Conservation (phyloP, 2,797 vertebrate genomes). For the Melopsittacus undulatus region DNA sequence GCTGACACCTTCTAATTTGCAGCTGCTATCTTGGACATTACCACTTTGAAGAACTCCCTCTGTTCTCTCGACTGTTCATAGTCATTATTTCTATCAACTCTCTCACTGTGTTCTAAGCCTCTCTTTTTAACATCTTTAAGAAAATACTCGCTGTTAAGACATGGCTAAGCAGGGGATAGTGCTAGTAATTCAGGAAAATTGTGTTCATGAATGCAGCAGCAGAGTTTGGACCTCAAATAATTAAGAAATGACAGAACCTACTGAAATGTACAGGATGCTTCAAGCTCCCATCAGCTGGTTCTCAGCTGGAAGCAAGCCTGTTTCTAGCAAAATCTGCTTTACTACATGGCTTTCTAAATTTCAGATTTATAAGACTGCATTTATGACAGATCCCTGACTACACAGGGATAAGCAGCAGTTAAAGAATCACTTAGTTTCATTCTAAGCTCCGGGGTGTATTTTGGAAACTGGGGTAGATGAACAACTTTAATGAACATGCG, state of each 20-base stretch:
- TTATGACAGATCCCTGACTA: slow-evolving; percentile 1
- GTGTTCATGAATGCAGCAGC: neutral
- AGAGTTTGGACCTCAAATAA: neutral
- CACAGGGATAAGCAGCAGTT: neutral
- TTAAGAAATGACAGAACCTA: neutral
- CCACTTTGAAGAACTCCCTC: neutral
- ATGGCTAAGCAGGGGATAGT: neutral
- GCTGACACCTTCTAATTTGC: neutral
- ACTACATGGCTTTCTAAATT: neutral
- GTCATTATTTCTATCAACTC: neutral
- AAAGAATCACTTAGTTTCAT: slow-evolving; percentile 8
- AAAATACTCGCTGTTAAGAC: neutral
- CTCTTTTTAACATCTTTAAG: neutral
- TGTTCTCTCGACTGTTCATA: neutral
- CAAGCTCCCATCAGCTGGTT: neutral
- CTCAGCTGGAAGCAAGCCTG: neutral
- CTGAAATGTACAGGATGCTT: neutral
- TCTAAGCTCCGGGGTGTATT: neutral
- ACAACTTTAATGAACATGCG: neutral
- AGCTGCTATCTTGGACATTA: neutral
- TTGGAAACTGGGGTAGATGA: neutral
- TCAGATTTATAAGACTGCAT: neutral
- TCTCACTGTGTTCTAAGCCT: neutral
- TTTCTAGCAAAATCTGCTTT: slow-evolving; percentile 17
- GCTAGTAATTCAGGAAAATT: neutral